Evolutionary conservation across 2,113 vertebrate species (phyloP), one percentile per base, ranked within the genome.

Genomic region (Oceanodroma tethys): DNA sequence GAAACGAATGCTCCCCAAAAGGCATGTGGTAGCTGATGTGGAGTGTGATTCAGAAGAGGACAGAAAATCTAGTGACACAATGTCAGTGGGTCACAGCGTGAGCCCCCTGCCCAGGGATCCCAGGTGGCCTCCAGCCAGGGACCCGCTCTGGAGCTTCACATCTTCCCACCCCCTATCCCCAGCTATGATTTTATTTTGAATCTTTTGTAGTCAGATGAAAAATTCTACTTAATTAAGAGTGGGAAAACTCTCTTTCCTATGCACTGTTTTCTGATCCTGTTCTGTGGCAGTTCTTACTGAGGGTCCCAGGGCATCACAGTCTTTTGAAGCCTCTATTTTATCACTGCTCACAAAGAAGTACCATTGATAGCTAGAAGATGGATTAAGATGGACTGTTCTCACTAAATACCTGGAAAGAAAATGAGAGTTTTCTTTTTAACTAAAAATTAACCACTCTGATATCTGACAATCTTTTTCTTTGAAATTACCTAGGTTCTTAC

Each of bases 61-160:
- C 34, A 45, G 71, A 25, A 29, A 30, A 16, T 12, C 34, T 2
- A 3, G 18, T 2, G 56, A 13, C 25, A 40, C 5, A 3, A 6
- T 2, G 1, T 36, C 30, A 3, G 36, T 15, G 1, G 1, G 70
- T 52, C 32, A 6, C 32, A 63, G 32, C 4, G 3, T 13, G 25
- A 21, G 38, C 27, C 40, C 80, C 32, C 27, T 9, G 8, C 21
- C 70, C 62, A 13, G 88, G 30, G 40, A 30, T 23, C 29, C 29
- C 25, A 5, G 17, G 2, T 3, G 20, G 0, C 17, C 59, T 7
- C 2, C 26, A 25, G 53, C 34, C 40, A 3, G 29, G 30, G 27
- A 50, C 45, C 70, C 3, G 18, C 42, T 45, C 4, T 1, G 53
- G 32, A 17, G 3, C 11, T 13, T 14, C 59, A 14, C 1, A 27